Conservation (phyloP, 2,113 vertebrate species). For the Serilophus lunatus region DNA sequence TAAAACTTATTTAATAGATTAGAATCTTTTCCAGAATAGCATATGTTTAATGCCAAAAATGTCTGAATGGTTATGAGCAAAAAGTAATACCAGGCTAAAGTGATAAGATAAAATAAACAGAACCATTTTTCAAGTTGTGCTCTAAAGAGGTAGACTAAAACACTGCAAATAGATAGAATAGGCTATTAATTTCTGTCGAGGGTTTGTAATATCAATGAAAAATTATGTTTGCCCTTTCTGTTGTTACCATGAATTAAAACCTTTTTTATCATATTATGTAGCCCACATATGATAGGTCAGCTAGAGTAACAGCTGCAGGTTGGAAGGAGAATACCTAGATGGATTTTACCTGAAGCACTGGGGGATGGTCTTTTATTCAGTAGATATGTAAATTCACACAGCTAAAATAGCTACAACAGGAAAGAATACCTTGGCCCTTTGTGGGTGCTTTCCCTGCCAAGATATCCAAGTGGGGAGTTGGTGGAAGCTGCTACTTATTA, state of each 20-base stretch:
- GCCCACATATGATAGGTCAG: not conserved
- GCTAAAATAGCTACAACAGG: not conserved
- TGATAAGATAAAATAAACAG: slow-evolving; percentile 55
- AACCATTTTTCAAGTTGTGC: slow-evolving; percentile 33
- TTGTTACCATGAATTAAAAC: not conserved
- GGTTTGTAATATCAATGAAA: not conserved
- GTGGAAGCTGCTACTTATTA: not conserved
- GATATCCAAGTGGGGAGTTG: not conserved
- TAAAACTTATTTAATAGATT: slow-evolving; percentile 69
- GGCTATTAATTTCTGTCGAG: not conserved
- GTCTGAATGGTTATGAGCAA: slow-evolving; percentile 25
- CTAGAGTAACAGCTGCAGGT: not conserved
- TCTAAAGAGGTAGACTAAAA: not conserved
- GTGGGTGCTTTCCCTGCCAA: accelerated
- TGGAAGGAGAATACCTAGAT: not conserved
- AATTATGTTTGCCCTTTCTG: not conserved
- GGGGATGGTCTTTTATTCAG: not conserved
- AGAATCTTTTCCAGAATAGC: slow-evolving; percentile 33
- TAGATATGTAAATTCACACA: not conserved
- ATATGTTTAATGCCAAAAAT: slow-evolving; percentile 54
- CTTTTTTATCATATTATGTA: not conserved
- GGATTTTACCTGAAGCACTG: not conserved
- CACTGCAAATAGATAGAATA: not conserved
- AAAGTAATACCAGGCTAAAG: slow-evolving; percentile 35
- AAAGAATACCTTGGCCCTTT: not conserved